A percentile compares a stretch with the other conserved stretches of the same genome.
Conservation (phyloP, 2,113 vertebrate genomes). For the Nansenia antarctica region DNA sequence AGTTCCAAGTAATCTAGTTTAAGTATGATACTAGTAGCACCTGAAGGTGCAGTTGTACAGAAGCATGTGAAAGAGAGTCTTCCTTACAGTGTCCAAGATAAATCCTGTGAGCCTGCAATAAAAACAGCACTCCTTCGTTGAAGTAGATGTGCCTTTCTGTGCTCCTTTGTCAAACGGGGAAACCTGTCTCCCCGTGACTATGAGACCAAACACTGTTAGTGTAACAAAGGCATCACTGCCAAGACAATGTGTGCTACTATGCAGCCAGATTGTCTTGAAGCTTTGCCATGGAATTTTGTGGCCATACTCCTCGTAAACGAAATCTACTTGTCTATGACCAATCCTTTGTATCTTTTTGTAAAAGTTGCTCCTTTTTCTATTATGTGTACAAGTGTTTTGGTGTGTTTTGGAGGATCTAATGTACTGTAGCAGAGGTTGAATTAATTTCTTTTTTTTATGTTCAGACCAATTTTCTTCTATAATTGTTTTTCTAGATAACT, state of each 20-base stretch:
- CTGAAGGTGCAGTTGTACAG: neutral
- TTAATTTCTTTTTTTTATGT: constrained; percentile 36
- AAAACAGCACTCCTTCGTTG: neutral
- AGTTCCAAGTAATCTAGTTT: no score
- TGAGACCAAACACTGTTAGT: constrained; percentile 78
- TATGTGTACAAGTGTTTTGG: constrained; percentile 20
- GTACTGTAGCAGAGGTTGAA: constrained; percentile 44
- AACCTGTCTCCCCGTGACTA: constrained; percentile 42
- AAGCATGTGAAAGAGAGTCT: neutral
- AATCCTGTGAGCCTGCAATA: constrained; percentile 49
- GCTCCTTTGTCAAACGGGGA: constrained; percentile 25
- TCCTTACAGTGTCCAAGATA: constrained; percentile 22
- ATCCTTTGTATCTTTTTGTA: constrained; percentile 58
- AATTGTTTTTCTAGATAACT: constrained; percentile 41
- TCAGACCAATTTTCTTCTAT: constrained; percentile 10
- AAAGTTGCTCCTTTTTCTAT: constrained; percentile 38
- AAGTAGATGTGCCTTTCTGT: constrained; percentile 5
- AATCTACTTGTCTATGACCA: constrained; percentile 35
- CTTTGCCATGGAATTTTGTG: constrained; percentile 64
- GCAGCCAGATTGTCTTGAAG: constrained; percentile 61
- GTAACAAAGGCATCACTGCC: constrained; percentile 69
- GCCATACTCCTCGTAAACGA: constrained; percentile 62
- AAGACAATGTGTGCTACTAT: constrained; percentile 57
- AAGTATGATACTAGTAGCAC: neutral
- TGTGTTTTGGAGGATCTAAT: constrained; percentile 44